Base-by-base conservation (phyloP, 2,113 vertebrate genomes). In the Pseudopipra pipra region DNA sequence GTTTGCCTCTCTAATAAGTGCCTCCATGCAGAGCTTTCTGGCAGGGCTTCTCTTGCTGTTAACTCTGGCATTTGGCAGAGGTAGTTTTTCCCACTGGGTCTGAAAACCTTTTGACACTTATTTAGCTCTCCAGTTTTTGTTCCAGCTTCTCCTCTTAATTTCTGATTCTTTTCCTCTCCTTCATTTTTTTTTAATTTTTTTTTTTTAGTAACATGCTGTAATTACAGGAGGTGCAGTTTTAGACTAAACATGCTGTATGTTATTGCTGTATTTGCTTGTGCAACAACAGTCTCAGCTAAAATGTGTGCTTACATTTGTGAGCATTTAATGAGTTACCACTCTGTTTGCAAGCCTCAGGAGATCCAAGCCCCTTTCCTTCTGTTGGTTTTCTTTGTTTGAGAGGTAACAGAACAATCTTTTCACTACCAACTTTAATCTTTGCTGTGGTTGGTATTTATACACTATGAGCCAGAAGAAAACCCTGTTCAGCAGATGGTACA, bases 401-500 rank as follows among this genome's bases (percentile, higher is more conserved):
- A 31, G 15, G 12, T 13, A 49, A 10, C 11, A 28, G 3, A 7
- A 12, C 13, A 24, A 6, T 61, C 16, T 56, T 87, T 74, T 28
- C 15, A 33, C 3, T 46, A 79, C 16, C 23, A 46, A 1, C 14
- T 68, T 55, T 14, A 21, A 11, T 65, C 9, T 61, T 84, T 73
- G 25, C 39, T 39, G 21, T 51, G 56, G 3, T 41, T 59, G 59
- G 4, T 86, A 39, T 56, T 83, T 83, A 16, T 23, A 16, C 6
- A 52, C 20, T 5, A 9, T 18, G 11, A 61, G 46, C 37, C 43
- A 63, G 62, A 37, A 51, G 37, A 46, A 59, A 19, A 5, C 13
- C 23, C 14, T 0, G 1, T 7, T 78, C 27, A 51, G 41, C 22
- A 33, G 27, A 3, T 2, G 12, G 9, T 6, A 41, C 19, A 81